Evolutionary conservation across 37 sponge, comb jelly and placozoan genomes (phyloP).

Genomic region (Cliona cf. orientalis): DNA sequence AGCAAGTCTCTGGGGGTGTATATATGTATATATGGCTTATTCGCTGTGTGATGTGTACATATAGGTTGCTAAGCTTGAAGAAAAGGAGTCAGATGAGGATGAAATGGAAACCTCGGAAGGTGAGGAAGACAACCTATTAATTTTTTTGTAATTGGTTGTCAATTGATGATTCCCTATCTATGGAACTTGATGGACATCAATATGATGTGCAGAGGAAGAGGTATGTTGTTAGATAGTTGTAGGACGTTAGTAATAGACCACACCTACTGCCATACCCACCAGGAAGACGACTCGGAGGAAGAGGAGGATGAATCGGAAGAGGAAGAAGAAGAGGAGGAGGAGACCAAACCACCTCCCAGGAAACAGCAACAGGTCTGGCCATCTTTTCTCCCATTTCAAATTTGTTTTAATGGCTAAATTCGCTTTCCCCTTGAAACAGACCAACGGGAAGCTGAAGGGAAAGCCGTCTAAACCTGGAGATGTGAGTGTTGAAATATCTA

Average conservation of each 20-base stretch:
- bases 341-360: not conserved
- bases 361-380: constrained; percentile 7
- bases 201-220: no score
- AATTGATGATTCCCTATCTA: not conserved
- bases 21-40: no score
- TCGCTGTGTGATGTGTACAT: no score
- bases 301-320: constrained; percentile 23
- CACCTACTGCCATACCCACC: no score
- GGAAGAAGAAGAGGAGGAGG: constrained; percentile 54
- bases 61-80: not conserved
- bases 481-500: no score
- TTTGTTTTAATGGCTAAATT: not conserved
- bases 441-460: constrained; percentile 1
- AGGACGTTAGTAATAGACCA: no score
- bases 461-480: constrained; percentile 1
- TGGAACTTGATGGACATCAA: no score
- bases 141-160: no score
- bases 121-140: no score
- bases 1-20: no score
- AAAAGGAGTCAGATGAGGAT: constrained; percentile 24
- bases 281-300: constrained; percentile 25
- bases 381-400: not conserved
- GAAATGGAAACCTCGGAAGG: not conserved
- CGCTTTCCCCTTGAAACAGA: not conserved
- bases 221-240: not conserved